Evolutionary conservation across 2,113 vertebrate genomes (phyloP).

Genomic region (Centropus bengalensis): DNA sequence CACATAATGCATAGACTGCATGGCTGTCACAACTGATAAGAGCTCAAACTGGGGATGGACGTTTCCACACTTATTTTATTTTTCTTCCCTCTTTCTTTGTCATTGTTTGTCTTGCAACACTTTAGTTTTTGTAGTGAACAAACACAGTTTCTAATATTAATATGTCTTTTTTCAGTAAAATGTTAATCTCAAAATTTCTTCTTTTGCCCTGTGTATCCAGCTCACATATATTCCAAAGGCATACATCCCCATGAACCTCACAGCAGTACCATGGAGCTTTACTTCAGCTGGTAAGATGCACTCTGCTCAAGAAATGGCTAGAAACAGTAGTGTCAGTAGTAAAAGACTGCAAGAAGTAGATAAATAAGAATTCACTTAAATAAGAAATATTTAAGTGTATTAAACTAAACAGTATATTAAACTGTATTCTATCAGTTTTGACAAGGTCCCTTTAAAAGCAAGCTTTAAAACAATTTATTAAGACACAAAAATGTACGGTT

Average conservation of each 20-base stretch:
- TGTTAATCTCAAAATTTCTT: neutral
- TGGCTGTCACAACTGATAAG: slow-evolving; percentile 42
- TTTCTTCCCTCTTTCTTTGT: neutral
- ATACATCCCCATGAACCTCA: neutral
- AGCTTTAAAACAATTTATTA: neutral
- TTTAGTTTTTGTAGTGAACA: neutral
- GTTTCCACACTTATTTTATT: neutral
- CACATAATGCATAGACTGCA: neutral
- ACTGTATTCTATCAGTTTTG: neutral
- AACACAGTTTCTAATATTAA: neutral
- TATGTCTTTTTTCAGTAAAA: slow-evolving; percentile 5
- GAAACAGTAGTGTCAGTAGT: neutral
- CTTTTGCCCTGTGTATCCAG: neutral
- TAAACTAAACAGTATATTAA: too few species aligned
- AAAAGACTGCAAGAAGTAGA: neutral
- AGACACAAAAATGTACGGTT: neutral
- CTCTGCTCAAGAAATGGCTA: neutral
- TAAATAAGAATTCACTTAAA: neutral
- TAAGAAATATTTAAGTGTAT: neutral
- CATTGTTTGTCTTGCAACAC: slow-evolving; percentile 14
- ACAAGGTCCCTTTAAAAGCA: neutral
- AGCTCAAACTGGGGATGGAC: neutral
- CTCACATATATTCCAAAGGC: neutral
- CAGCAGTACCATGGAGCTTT: neutral
- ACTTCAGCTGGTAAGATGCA: neutral